Evolutionary conservation across 2,113 vertebrate species (phyloP).

Genomic region (Chlamydotis undulata): DNA sequence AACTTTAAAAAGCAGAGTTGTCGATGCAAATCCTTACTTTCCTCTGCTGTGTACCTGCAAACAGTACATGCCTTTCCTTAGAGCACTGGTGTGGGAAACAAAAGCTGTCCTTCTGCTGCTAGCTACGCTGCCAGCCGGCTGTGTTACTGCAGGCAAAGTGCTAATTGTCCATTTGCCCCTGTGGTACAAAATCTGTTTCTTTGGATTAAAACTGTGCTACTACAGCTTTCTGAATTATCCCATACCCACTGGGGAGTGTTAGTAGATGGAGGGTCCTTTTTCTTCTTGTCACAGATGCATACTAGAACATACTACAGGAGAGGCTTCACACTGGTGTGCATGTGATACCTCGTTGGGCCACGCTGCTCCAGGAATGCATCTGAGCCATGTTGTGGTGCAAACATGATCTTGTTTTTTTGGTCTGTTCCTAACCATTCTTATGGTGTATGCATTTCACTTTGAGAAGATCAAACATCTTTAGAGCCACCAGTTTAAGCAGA

Average conservation of each 20-base stretch:
- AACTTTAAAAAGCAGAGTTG: not conserved
- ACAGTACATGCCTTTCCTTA: not conserved
- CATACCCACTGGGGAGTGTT: not conserved
- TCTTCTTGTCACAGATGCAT: not conserved
- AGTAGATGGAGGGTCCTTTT: not conserved
- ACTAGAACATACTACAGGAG: not conserved
- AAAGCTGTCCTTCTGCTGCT: not conserved
- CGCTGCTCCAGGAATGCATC: not conserved
- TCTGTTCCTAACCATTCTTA: not conserved
- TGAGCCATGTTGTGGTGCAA: not conserved
- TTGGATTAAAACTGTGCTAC: not conserved
- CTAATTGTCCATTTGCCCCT: not conserved
- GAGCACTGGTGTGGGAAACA: not conserved
- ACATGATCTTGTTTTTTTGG: not conserved
- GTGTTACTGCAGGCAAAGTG: not conserved
- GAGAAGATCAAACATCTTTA: not conserved
- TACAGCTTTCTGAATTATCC: not conserved
- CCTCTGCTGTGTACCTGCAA: not conserved
- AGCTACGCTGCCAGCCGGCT: not conserved
- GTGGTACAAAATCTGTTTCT: not conserved
- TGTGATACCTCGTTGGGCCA: not conserved
- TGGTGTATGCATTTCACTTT: not conserved
- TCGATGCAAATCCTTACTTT: not conserved
- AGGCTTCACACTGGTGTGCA: fast-evolving
- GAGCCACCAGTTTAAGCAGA: not conserved